Conservation (phyloP, 2,113 vertebrate species). For the Tricholaema leucomelas region DNA sequence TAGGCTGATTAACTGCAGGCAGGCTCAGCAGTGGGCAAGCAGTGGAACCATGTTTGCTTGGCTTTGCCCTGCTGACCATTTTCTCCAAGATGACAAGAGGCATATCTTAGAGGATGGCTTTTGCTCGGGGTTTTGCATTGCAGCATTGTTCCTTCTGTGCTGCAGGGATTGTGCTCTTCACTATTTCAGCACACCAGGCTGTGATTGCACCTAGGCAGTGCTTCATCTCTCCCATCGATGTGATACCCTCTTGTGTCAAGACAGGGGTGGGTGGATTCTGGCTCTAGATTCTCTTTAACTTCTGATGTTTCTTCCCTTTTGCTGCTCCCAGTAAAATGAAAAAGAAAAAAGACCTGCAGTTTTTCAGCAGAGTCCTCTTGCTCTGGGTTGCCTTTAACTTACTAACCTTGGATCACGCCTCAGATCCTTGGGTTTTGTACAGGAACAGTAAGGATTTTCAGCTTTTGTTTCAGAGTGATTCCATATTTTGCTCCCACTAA, state of each 20-base stretch:
- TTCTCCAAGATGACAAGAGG: neutral
- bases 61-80: neutral
- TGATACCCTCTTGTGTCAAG: neutral
- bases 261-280: neutral
- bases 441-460: neutral
- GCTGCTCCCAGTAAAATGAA: neutral
- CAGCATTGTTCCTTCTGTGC: neutral
- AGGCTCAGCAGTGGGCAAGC: neutral
- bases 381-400: neutral
- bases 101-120: neutral
- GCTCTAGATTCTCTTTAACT: neutral
- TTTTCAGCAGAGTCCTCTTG: neutral
- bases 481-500: neutral
- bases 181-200: neutral
- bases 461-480: neutral
- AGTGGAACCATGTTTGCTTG: neutral
- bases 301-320: neutral
- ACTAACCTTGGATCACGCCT: neutral
- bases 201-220: neutral
- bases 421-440: neutral
- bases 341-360: neutral
- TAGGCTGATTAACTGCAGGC: neutral
- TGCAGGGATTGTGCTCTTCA: neutral
- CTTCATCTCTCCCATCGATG: neutral
- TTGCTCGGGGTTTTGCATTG: neutral